Evolutionary conservation across 2,888 invertebrate genomes (phyloP), one percentile per base, ranked within the genome.

Genomic region (Apamea crenata): DNA sequence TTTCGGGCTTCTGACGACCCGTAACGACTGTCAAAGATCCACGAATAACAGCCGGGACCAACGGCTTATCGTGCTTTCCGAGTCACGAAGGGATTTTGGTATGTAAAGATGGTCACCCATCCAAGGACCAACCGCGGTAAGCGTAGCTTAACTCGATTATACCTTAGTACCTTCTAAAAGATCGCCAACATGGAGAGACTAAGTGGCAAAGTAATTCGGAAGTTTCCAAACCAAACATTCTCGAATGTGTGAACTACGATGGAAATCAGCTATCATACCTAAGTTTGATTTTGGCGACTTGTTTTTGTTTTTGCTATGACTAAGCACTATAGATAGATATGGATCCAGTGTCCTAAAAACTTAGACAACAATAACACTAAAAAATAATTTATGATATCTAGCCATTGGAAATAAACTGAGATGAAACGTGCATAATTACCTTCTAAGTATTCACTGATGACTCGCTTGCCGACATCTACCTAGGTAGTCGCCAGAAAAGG

Each of bases 401-500:
- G 32, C 12, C 50, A 53, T 47, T 85, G 47, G 29, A 77, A 82
- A 82, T 63, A 71, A 82, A 70, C 73, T 44, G 18, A 73, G 29
- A 72, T 63, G 65, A 36, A 56, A 74, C 65, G 2, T 56, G 59
- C 63, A 68, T 71, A 56, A 40, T 56, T 61, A 50, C 10, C n/a
- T 75, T 74, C 77, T 16, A 61, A 63, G 71, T 72, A 69, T 72
- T 65, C 65, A 61, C 40, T 32, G 67, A 68, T 77, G 74, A 77
- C 71, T 74, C 53, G 67, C 59, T 65, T 77, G 56, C 44, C 16
- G 66, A 44, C 65, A 32, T 75, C 73, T n/a, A n/a, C n/a, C n/a
- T 40, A 78, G 32, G 7, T 36, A 61, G 18, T 78, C 12, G 18
- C 65, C 84, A 71, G 74, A 75, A 78, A 75, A 82, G 85, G 77